Conservation (phyloP, 37 sponge, comb jelly and placozoan species). For the Cliona cf. orientalis region DNA sequence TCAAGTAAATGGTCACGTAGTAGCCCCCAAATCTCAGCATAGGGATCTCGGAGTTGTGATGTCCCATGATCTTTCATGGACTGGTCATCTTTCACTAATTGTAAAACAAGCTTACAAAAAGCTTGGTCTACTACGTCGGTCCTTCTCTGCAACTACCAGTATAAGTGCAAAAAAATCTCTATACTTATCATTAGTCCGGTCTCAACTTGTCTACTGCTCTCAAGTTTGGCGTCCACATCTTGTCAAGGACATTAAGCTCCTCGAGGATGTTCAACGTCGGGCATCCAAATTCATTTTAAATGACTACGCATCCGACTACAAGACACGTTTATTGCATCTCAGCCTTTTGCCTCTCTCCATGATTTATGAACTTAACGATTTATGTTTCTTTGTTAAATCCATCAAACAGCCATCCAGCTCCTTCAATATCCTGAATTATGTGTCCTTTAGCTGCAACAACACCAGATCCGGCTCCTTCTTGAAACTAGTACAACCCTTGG, state of each 20-base stretch:
- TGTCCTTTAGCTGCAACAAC: background rate
- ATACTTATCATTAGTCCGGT: background rate
- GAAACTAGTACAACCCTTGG: background rate
- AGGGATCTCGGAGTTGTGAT: constrained; percentile 3
- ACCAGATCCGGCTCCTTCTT: background rate
- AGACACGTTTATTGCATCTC: background rate
- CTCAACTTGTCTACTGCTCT: background rate
- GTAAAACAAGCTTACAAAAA: constrained; percentile 1
- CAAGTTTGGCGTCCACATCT: constrained; percentile 7
- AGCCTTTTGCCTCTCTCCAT: background rate
- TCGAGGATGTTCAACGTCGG: background rate
- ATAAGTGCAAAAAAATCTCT: background rate
- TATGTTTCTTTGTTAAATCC: constrained; percentile 16
- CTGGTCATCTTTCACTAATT: background rate
- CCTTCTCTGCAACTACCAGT: no score
- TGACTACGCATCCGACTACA: background rate
- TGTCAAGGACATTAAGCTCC: background rate
- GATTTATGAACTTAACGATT: background rate
- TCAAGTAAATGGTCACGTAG: background rate
- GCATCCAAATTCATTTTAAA: constrained; percentile 2
- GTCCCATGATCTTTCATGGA: constrained; percentile 1
- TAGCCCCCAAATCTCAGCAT: background rate
- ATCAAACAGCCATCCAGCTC: background rate
- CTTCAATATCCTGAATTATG: constrained; percentile 8
- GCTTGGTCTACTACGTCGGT: no score